A percentile compares a stretch with the other conserved stretches of the same genome.
phyloP scores from a whole-genome alignment of 2,797 vertebrate species.

The Dermochelys coriacea region DNA sequence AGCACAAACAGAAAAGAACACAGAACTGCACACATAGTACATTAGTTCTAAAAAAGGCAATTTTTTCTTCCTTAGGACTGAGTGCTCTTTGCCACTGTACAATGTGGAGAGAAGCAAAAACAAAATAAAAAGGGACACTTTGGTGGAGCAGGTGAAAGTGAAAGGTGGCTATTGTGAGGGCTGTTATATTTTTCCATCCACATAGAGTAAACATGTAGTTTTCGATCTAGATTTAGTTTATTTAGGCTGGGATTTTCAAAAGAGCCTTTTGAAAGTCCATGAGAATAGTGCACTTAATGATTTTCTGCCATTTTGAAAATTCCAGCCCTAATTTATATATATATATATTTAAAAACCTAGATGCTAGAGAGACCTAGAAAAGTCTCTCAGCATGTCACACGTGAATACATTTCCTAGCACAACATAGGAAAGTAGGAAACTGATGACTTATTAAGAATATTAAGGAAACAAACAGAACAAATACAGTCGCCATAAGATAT shows the following conservation, averaged over 20 bases:
- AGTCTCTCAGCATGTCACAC: not conserved
- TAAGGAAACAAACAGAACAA: not conserved
- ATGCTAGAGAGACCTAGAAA: not conserved
- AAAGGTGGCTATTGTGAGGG: not conserved
- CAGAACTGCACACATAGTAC: constrained; percentile 24
- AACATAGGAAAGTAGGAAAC: not conserved
- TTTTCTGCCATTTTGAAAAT: not conserved
- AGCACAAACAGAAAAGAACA: constrained; percentile 29
- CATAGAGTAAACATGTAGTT: too few species aligned
- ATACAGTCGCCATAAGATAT: not conserved
- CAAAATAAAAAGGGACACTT: not conserved
- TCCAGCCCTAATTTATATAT: not conserved
- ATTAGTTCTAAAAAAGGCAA: constrained; percentile 15
- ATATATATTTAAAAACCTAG: not conserved
- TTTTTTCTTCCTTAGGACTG: not conserved
- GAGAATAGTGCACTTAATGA: not conserved
- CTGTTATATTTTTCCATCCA: not conserved
- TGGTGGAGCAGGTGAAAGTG: not conserved
- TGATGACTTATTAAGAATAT: not conserved
- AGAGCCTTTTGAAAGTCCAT: not conserved
- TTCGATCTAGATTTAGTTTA: not conserved
- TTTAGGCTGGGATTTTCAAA: not conserved
- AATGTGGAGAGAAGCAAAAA: not conserved
- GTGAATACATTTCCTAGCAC: not conserved
- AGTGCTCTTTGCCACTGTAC: not conserved